A percentile compares a stretch with the other conserved stretches of the same genome.
Evolutionary conservation across 2,888 invertebrate species (phyloP).

Genomic region (Trichopria drosophilae): DNA sequence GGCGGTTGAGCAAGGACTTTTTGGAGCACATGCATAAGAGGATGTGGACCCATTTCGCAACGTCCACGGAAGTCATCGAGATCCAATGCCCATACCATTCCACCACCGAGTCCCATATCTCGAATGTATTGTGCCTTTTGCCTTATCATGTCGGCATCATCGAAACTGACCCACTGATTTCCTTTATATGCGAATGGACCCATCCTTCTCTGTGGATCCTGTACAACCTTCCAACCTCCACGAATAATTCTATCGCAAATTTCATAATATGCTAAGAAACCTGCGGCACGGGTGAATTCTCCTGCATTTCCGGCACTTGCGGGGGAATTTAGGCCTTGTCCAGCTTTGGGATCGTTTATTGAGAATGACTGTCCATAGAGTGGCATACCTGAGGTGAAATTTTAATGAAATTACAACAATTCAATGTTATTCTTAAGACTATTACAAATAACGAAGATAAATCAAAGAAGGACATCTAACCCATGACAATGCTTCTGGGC

Average conservation of each 20-base stretch:
- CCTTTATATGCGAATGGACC: constrained; percentile 87
- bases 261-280: constrained; percentile 88
- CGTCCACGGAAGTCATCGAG: constrained; percentile 79
- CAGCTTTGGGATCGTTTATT: constrained; percentile 52
- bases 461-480: constrained; percentile 48
- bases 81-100: constrained; percentile 90
- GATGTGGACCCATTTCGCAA: constrained; percentile 80
- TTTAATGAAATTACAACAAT: constrained; percentile 6
- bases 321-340: constrained; percentile 70
- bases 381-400: constrained; percentile 65
- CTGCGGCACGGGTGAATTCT: constrained; percentile 82
- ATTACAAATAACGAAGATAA: neutral
- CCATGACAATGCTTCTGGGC: constrained; percentile 80
- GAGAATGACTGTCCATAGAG: constrained; percentile 86
- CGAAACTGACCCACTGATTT: constrained; percentile 90
- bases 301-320: constrained; percentile 80
- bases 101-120: constrained; percentile 77
- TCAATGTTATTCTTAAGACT: no score
- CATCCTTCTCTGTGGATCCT: constrained; percentile 76
- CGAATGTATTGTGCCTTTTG: constrained; percentile 80
- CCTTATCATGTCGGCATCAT: constrained; percentile 78
- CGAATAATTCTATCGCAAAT: constrained; percentile 81
- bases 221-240: constrained; percentile 78
- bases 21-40: constrained; percentile 77
- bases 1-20: constrained; percentile 66